Conservation (phyloP, 2,113 vertebrate species). For the Onychorhynchus coronatus region DNA sequence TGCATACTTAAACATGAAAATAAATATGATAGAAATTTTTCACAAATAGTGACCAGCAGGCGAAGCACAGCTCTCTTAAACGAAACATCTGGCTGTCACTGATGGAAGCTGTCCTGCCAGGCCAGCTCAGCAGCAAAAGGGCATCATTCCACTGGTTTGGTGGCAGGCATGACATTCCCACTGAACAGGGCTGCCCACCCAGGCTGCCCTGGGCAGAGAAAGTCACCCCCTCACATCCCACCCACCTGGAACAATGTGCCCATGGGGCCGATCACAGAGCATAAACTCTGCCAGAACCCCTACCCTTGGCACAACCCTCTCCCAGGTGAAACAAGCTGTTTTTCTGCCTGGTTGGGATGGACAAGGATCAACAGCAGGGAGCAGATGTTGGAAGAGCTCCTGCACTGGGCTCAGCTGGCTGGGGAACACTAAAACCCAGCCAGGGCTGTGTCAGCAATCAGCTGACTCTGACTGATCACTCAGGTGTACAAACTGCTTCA, state of each 20-base stretch:
- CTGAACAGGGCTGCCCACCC: background rate
- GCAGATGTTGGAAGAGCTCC: background rate
- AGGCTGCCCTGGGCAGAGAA: background rate
- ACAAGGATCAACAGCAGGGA: background rate
- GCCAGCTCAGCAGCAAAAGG: background rate
- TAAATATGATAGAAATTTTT: too few species aligned
- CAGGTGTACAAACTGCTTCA: fast-evolving
- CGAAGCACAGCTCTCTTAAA: background rate
- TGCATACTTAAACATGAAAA: background rate
- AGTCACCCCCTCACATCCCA: background rate
- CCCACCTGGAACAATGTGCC: fast-evolving
- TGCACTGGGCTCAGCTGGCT: background rate
- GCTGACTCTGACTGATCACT: background rate
- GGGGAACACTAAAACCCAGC: background rate
- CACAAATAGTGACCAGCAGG: background rate
- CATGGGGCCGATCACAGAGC: background rate
- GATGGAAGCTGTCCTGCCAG: background rate
- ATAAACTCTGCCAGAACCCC: background rate
- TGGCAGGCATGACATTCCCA: fast-evolving
- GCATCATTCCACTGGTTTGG: too few species aligned
- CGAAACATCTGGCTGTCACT: too few species aligned
- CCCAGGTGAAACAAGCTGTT: fast-evolving
- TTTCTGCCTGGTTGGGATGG: background rate
- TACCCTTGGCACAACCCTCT: background rate
- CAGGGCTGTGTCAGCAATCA: background rate